A percentile compares a stretch with the other conserved stretches of the same genome.
Evolutionary conservation across 2,888 invertebrate species (phyloP).

Genomic region (Hymenopus coronatus): DNA sequence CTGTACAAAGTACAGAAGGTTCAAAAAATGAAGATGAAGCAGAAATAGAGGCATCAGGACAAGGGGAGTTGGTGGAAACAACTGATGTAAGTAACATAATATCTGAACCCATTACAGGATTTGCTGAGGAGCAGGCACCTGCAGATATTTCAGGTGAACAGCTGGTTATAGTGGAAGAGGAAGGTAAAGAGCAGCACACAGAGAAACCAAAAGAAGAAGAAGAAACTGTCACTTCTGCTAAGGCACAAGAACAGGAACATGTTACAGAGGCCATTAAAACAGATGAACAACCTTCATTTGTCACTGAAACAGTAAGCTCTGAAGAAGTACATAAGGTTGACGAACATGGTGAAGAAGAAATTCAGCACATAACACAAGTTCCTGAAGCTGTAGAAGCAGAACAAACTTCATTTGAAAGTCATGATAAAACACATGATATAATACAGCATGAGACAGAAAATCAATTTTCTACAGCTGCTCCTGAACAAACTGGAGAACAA

Average conservation of each 20-base stretch:
- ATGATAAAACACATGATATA: slow-evolving; percentile 18
- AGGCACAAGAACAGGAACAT: not conserved
- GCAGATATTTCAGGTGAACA: not conserved
- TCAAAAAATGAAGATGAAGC: not conserved
- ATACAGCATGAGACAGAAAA: not conserved
- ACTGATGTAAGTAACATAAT: not conserved
- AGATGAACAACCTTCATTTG: not conserved
- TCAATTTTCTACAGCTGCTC: not conserved
- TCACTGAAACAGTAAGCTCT: not conserved
- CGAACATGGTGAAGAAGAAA: slow-evolving; percentile 19
- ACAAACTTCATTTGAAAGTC: not conserved
- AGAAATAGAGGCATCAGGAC: not conserved
- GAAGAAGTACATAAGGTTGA: slow-evolving; percentile 19
- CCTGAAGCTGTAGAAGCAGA: slow-evolving; percentile 5
- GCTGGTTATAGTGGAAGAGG: not conserved
- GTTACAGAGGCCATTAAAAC: not conserved
- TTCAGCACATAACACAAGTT: slow-evolving; percentile 5
- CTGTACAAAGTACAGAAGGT: not conserved
- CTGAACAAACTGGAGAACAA: not conserved
- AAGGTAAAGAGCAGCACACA: not conserved
- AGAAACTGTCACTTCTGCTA: not conserved
- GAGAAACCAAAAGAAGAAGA: not conserved
- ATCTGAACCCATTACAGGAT: not conserved
- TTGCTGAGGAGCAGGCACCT: not conserved
- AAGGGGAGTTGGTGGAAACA: not conserved